A percentile compares a stretch with the other conserved stretches of the same genome.
Conservation (phyloP, 2,113 vertebrate genomes). For the Cynocephalus volans region DNA sequence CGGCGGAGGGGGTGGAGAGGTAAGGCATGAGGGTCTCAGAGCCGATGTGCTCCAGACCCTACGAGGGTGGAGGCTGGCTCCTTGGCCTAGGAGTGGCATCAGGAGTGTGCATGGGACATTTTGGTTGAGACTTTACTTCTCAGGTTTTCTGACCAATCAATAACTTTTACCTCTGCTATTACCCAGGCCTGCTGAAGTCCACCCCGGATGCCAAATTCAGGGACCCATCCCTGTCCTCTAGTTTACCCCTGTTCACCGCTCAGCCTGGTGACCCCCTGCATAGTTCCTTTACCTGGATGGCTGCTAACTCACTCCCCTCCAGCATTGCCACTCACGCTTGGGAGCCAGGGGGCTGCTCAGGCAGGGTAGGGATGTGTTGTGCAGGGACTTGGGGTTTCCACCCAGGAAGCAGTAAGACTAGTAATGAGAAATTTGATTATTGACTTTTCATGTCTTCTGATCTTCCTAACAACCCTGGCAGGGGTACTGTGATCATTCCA, state of each 20-base stretch:
- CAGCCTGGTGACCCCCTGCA: neutral
- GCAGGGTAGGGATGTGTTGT: neutral
- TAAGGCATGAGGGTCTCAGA: neutral
- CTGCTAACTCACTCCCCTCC: neutral
- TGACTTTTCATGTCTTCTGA: neutral
- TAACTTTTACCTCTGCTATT: neutral
- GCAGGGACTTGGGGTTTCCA: neutral
- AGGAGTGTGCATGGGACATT: rapidly evolving
- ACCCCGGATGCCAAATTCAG: neutral
- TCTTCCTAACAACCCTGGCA: neutral
- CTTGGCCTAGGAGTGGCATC: neutral
- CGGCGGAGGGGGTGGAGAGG: too few relatives aligned
- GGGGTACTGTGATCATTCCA: neutral
- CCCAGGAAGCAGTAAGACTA: neutral
- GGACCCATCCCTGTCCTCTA: neutral
- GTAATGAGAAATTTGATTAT: neutral
- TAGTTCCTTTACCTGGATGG: neutral
- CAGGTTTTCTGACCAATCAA: neutral
- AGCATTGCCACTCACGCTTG: rapidly evolving
- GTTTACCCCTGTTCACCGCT: neutral
- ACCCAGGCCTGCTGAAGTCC: neutral
- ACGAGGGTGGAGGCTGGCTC: rapidly evolving
- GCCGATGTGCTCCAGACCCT: neutral
- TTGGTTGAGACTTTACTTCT: neutral
- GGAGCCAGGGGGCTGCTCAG: neutral